phyloP scores from a whole-genome alignment of 2,797 vertebrate species.

The Tolypeutes matacus region DNA sequence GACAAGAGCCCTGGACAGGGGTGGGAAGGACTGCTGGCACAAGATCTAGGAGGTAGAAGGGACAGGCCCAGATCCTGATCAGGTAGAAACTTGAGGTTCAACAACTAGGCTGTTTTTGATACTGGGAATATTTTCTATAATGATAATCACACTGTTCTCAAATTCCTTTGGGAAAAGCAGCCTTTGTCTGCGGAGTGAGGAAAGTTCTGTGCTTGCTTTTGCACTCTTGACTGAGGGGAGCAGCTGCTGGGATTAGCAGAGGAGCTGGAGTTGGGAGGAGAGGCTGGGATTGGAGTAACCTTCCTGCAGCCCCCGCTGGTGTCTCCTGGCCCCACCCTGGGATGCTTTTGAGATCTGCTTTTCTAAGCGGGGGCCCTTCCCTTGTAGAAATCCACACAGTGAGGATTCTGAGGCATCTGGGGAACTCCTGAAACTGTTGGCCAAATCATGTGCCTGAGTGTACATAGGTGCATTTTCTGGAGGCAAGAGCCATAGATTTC shows the following conservation, averaged over 20 bases:
- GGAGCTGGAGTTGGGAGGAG: not conserved
- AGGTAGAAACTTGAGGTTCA: not conserved
- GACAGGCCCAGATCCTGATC: not conserved
- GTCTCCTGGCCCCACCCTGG: not conserved
- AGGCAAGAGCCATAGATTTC: not conserved
- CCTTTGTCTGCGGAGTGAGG: not conserved
- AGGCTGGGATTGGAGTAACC: not conserved
- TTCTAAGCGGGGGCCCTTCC: not conserved
- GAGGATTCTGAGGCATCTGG: not conserved
- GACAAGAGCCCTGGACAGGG: not conserved
- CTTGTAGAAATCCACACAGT: not conserved
- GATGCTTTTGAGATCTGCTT: not conserved
- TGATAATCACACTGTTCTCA: not conserved
- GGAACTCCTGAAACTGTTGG: not conserved
- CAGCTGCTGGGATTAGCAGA: not conserved
- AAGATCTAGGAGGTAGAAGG: not conserved
- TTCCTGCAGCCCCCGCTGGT: not conserved
- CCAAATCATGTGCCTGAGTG: not conserved
- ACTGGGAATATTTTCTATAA: constrained; percentile 31
- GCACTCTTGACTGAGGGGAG: not conserved
- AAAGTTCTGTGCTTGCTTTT: not conserved
- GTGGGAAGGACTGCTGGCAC: not conserved
- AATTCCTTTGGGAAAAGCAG: not conserved
- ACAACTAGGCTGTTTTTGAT: not conserved
- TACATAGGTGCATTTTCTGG: not conserved